Evolutionary conservation across 1,140 invertebrate species (phyloP), one percentile per base, ranked within the genome.

Genomic region (Nomia melanderi): DNA sequence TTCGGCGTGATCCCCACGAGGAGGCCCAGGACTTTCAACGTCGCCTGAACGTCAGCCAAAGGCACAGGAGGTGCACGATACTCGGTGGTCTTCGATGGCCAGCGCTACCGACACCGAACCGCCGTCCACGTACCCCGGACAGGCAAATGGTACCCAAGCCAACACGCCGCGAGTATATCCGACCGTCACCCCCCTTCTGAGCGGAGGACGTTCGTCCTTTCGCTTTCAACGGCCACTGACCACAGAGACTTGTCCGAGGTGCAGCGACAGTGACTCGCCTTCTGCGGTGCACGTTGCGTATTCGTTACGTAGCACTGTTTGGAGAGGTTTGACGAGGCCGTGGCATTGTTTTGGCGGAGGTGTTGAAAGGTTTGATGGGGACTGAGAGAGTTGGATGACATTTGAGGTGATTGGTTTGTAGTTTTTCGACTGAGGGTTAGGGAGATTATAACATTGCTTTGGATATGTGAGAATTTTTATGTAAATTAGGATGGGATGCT

Each of bases 181-280:
- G 66, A 25, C 74, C 6, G 36, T 79, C 59, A 59, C 33, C 72
- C 82, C 78, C 64, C 69, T 80, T 70, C 67, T 36, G 47, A 47
- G 56, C 44, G 31, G 47, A 69, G 70, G 56, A 54, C 41, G 77
- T 29, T 47, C 72, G 84, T 86, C 85, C 85, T 86, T 86, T 86
- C 85, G 85, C 85, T 86, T 86, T 86, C 85, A 82, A 44, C 82
- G 77, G 81, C 65, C 82, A 79, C 67, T 82, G 85, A 86, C 84
- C 85, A 82, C 66, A 31, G 31, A 31, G 5, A 66, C 53, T 54
- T 31, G 62, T 31, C 33, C 27, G 41, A 41, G 29, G 7, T 2
- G 4, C 6, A 20, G 20, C 1, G 7, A 7, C 20, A 1, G 47
- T 3, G 14, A 14, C 41, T 44, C 41, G 33, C 3, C 8, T 36